A percentile compares a stretch with the other conserved stretches of the same genome.
Conservation (phyloP, 2,888 invertebrate species). For the Cerastoderma edule region DNA sequence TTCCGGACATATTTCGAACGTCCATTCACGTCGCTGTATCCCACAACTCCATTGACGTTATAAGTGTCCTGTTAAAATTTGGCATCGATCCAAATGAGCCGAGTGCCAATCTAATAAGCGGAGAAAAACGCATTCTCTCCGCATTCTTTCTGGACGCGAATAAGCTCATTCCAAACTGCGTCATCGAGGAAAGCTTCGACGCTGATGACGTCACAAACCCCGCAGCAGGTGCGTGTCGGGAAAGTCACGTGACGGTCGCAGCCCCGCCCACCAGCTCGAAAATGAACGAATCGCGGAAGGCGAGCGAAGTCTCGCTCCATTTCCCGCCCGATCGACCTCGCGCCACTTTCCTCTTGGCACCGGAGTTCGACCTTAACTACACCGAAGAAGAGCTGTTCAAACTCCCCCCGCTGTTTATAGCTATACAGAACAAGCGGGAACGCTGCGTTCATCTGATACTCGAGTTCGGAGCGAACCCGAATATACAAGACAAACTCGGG, state of each 20-base stretch:
- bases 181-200: conserved; percentile 49
- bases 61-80: conserved; percentile 85
- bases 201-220: conserved; percentile 31
- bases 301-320: conserved; percentile 10
- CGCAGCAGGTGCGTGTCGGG: conserved; percentile 15
- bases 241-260: conserved; percentile 25
- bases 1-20: conserved; percentile 85
- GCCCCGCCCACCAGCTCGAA: conserved; percentile 22
- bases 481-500: conserved; percentile 85
- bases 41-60: conserved; percentile 86
- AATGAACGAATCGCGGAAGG: conserved; percentile 9
- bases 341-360: conserved; percentile 40
- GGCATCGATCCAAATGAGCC: conserved; percentile 86
- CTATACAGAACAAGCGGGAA: conserved; percentile 86
- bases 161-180: conserved; percentile 43
- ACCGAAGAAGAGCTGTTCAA: conserved; percentile 85
- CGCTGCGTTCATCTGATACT: conserved; percentile 86
- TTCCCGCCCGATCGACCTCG: conserved; percentile 13
- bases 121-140: conserved; percentile 39
- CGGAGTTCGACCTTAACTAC: conserved; percentile 81
- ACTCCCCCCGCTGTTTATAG: conserved; percentile 86
- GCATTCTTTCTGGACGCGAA: conserved; percentile 43
- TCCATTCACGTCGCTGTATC: conserved; percentile 87
- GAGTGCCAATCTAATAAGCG: conserved; percentile 75
- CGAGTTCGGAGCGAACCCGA: conserved; percentile 86